These are phyloP conservation scores for Sylvia borin DNA, from an alignment of 2,797 vertebrate genomes.

Conservation along the genomic window DNA sequence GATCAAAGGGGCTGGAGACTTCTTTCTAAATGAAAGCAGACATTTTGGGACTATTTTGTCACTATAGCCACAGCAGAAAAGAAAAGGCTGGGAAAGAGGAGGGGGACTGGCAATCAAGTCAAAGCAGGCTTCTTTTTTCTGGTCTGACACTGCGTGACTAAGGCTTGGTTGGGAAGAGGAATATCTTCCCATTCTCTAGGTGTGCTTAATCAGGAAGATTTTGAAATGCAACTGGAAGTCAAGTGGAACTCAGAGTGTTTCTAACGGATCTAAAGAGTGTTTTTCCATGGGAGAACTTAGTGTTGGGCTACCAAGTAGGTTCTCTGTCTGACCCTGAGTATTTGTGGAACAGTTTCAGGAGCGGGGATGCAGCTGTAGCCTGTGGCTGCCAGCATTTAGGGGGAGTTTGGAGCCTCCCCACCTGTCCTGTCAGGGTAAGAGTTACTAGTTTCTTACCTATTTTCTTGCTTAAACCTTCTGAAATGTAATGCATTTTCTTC, in stretches of 20 bases:
- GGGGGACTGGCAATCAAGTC: not conserved
- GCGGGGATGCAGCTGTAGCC: not conserved
- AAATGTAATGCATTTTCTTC: not conserved
- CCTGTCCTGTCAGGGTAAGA: not conserved
- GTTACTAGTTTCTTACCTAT: not conserved
- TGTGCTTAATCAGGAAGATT: not conserved
- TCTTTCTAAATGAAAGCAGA: conserved; percentile 29
- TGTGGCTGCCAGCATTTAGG: not conserved
- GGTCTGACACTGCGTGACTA: not conserved
- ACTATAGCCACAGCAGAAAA: not conserved
- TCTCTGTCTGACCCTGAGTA: not conserved
- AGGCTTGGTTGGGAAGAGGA: not conserved
- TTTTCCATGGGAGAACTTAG: not conserved
- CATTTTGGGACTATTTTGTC: not conserved
- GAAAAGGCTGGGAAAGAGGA: not conserved
- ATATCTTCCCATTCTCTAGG: not conserved
- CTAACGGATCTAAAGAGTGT: not conserved
- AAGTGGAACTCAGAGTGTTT: not conserved
- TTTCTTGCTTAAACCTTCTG: not conserved
- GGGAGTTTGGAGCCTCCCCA: not conserved
- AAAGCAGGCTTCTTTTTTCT: not conserved
- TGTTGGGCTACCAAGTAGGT: not conserved
- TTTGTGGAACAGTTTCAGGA: not conserved
- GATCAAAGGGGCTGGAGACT: conserved; percentile 37
- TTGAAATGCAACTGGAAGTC: not conserved